A percentile compares a stretch with the other conserved stretches of the same genome.
These are phyloP conservation scores for Drosophila pallidifrons DNA, from an alignment of 1,140 invertebrate genomes.

Conservation along the genomic window DNA sequence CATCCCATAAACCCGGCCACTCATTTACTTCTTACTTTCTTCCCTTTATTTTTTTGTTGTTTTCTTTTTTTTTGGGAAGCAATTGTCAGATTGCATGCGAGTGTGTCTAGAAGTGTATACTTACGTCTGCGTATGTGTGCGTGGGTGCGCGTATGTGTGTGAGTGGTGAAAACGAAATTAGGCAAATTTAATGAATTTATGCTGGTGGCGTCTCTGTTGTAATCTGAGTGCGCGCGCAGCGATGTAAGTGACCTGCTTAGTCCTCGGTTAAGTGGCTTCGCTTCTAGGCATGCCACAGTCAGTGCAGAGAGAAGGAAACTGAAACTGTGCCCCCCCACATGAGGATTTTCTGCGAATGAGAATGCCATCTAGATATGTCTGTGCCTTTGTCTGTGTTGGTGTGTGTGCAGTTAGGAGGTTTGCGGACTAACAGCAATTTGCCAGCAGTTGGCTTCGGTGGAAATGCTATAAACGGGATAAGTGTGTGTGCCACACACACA, in stretches of 20 bases:
- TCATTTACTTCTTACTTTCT: constrained; percentile 42
- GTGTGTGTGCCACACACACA: constrained; percentile 29
- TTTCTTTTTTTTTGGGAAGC: not conserved
- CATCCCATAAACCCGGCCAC: constrained; percentile 30
- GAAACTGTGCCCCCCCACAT: too few species aligned
- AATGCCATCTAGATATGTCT: constrained; percentile 18
- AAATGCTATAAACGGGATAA: constrained; percentile 40
- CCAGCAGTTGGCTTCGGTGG: constrained; percentile 42
- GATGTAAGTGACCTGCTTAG: constrained; percentile 76
- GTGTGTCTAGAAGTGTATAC: constrained; percentile 12
- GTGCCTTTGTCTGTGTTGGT: too few species aligned
- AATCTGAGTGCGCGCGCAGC: constrained; percentile 71
- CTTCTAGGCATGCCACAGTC: constrained; percentile 23
- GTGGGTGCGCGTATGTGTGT: constrained; percentile 37
- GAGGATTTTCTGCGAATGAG: not conserved
- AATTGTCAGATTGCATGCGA: constrained; percentile 50
- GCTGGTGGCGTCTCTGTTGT: constrained; percentile 80
- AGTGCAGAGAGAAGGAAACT: not conserved
- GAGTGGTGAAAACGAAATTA: constrained; percentile 74
- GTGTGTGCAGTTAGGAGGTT: constrained; percentile 53
- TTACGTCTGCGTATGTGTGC: constrained; percentile 24
- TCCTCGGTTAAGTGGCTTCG: constrained; percentile 70
- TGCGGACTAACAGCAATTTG: constrained; percentile 58
- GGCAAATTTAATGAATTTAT: constrained; percentile 84
- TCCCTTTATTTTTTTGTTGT: not conserved